Evolutionary conservation across 2,888 invertebrate genomes (phyloP).

Genomic region (Eupithecia pulchellata): DNA sequence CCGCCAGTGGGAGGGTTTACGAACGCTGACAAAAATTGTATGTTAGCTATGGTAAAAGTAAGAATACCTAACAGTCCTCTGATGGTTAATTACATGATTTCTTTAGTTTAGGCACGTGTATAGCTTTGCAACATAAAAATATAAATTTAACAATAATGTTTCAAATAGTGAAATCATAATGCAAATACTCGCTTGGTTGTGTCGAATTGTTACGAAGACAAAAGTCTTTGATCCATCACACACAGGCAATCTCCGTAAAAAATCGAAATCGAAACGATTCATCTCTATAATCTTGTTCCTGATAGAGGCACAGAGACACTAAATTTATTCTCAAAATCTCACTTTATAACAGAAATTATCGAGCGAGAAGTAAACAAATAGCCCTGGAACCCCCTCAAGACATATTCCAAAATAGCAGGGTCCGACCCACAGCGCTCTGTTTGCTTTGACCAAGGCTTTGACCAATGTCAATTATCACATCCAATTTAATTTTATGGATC

Average conservation of each 20-base stretch:
- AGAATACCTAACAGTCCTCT: no score
- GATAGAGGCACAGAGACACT: background rate
- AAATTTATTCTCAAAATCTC: conserved; percentile 48
- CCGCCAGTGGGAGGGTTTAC: no score
- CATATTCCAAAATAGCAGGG: conserved; percentile 58
- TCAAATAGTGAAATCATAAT: background rate
- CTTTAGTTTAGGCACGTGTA: no score
- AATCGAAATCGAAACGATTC: background rate
- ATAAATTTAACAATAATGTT: no score
- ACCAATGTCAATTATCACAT: conserved; percentile 69
- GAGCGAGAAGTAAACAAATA: conserved; percentile 48
- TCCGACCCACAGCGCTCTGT: conserved; percentile 57
- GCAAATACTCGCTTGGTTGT: background rate
- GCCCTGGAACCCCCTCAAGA: conserved; percentile 49
- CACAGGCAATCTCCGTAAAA: background rate
- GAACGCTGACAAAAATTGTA: no score
- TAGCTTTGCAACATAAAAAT: no score
- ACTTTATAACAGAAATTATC: conserved; percentile 49
- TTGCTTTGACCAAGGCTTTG: conserved; percentile 59
- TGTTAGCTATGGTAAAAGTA: background rate
- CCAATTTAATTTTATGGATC: conserved; percentile 68
- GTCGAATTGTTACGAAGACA: no score
- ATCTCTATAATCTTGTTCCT: background rate
- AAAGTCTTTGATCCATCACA: background rate
- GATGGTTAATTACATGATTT: no score